Percentiles rank a stretch among this genome's conserved stretches.
Evolutionary conservation across 2,113 vertebrate genomes (phyloP).

Genomic region (Zosterops borbonicus): DNA sequence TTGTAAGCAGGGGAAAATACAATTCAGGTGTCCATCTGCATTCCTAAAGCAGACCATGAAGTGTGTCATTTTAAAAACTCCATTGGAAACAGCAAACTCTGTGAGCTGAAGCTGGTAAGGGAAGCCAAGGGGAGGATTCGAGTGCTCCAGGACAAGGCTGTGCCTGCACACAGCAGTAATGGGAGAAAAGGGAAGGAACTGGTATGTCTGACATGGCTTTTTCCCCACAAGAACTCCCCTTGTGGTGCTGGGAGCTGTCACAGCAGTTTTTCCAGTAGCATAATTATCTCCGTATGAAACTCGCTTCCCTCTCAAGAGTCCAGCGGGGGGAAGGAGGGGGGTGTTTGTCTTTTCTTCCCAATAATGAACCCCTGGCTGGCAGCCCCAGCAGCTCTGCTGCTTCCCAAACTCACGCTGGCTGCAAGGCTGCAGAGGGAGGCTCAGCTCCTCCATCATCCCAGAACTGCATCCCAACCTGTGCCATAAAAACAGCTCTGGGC

Average conservation of each 20-base stretch:
- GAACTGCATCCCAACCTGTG: neutral
- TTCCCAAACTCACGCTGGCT: neutral
- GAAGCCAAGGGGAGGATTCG: neutral
- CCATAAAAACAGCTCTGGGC: too few relatives aligned
- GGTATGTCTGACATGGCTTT: neutral
- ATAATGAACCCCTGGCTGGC: neutral
- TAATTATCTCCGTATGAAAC: neutral
- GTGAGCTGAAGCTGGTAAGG: neutral
- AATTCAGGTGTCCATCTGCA: neutral
- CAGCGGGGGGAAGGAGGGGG: rapidly evolving
- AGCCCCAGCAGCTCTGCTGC: neutral
- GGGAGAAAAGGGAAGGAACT: neutral
- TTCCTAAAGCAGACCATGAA: neutral
- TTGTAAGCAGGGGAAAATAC: neutral
- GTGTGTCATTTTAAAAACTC: neutral
- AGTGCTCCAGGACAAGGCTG: neutral
- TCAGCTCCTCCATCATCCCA: neutral
- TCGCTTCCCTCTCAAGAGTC: neutral
- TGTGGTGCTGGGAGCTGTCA: neutral
- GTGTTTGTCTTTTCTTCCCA: neutral
- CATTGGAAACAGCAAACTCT: neutral
- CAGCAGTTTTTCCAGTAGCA: neutral
- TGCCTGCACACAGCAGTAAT: too few relatives aligned
- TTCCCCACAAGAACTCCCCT: neutral
- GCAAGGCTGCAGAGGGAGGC: neutral